Evolutionary conservation across 2,888 invertebrate genomes (phyloP), one percentile per base, ranked within the genome.

Genomic region (Penaeus monodon): DNA sequence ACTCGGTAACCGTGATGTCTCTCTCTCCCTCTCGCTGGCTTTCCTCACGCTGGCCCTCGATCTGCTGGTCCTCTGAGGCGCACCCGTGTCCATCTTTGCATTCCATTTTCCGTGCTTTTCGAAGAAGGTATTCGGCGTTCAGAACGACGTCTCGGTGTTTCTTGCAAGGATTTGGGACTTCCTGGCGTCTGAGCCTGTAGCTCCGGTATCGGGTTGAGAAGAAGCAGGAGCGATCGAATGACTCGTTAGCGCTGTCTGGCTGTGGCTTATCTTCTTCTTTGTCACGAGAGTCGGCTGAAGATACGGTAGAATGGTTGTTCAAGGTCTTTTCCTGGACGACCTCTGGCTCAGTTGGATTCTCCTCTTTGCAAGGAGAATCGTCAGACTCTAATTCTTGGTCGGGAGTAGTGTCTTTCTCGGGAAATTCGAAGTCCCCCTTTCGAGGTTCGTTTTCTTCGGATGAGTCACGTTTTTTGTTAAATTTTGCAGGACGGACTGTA

Each of bases 1-100:
- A 85, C 33, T 85, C 85, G 1, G 85, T 80, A 22, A 80, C 70
- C 29, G 73, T 14, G 0, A 65, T 38, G 22, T 85, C 85, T 38
- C 49, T 84, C 57, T 70, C 17, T 74, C 33, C 57, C 44, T 74
- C n/a, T 63, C 64, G 24, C 17, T 70, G 70, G 29, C 12, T n/a
- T 8, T 64, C 65, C 14, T 85, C 80, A 65, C 81, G 73, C 24
- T 44, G 33, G 12, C 22, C 63, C 0, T 68, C 81, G 49, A 44
- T 73, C n/a, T 74, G 79, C 57, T 57, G 57, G 17, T 14, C 17
- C 57, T 57, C 57, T 17, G 57, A 20, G 57, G 17, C 57, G 64
- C 74, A 85, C 1, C 57, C 82, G n/a, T 73, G 57, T 49, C 44
- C 65, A 27, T 82, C 24, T 29, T 29, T 57, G 3, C 82, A 65